Percentiles rank a stretch among this genome's conserved stretches.
Conservation (phyloP, 2,113 vertebrate species). For the Corythornis madagascariensis region DNA sequence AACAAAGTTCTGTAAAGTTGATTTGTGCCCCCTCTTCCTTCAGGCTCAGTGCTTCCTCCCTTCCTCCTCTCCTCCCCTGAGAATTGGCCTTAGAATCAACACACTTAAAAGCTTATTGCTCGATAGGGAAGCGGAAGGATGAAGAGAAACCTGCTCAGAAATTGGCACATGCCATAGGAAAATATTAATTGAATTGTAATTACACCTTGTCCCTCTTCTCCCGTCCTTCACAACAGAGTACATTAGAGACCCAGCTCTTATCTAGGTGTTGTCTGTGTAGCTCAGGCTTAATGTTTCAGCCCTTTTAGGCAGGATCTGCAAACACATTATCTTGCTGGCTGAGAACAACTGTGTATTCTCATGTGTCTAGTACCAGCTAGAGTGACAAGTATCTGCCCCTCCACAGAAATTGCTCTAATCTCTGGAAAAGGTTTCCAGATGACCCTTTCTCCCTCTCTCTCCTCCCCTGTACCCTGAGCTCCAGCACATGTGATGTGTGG, state of each 20-base stretch:
- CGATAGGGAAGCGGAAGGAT: neutral
- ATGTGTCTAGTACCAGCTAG: neutral
- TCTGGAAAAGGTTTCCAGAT: constrained; percentile 44
- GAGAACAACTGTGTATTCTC: constrained; percentile 26
- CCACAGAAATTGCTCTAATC: constrained; percentile 40
- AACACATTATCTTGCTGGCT: constrained; percentile 1
- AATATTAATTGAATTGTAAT: constrained; percentile 18
- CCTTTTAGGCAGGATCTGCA: constrained; percentile 23
- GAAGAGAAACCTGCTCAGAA: constrained; percentile 9
- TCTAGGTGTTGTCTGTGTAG: constrained; percentile 32
- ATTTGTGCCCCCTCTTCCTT: neutral
- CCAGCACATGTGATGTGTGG: neutral
- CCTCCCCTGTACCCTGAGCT: neutral
- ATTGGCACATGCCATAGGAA: neutral
- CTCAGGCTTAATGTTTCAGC: constrained; percentile 40
- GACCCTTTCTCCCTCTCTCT: neutral
- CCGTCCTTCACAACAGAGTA: neutral
- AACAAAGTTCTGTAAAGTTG: neutral
- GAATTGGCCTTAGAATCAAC: neutral
- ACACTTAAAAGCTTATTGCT: neutral
- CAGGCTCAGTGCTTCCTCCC: neutral
- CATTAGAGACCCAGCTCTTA: constrained; percentile 26
- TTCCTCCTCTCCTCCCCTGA: neutral
- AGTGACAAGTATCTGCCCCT: constrained; percentile 35
- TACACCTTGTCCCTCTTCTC: neutral